These are phyloP conservation scores for Orchesella cincta DNA, from an alignment of 1,140 invertebrate species.

Conservation along the genomic window DNA sequence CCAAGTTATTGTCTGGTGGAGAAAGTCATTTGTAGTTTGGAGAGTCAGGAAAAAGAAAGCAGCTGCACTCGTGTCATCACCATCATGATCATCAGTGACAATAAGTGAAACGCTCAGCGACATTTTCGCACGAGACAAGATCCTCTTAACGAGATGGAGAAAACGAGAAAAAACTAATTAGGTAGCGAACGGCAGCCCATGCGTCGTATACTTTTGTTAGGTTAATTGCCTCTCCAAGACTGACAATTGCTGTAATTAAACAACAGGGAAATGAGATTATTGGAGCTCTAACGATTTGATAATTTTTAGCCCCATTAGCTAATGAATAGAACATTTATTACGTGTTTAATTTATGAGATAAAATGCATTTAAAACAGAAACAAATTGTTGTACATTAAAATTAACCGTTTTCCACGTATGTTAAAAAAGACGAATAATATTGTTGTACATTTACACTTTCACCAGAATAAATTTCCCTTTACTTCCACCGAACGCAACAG, in stretches of 20 bases:
- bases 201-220: background rate
- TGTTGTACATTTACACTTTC: no score
- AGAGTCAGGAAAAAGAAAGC: background rate
- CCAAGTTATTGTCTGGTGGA: background rate
- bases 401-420: no score
- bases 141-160: background rate
- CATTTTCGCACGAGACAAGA: no score
- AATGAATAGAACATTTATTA: background rate
- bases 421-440: no score
- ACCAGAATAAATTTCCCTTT: no score
- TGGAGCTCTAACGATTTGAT: background rate
- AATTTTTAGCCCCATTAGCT: background rate
- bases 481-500: no score
- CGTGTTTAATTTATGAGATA: no score
- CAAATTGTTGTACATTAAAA: no score
- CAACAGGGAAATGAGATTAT: background rate
- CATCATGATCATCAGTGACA: no score
- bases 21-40: background rate
- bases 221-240: background rate
- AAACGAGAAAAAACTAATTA: background rate
- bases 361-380: no score
- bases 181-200: no score
- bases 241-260: background rate
- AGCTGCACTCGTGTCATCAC: background rate
- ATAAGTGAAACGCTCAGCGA: no score